phyloP scores from a whole-genome alignment of 2,888 invertebrate species.

The Protodeltote pygarga region DNA sequence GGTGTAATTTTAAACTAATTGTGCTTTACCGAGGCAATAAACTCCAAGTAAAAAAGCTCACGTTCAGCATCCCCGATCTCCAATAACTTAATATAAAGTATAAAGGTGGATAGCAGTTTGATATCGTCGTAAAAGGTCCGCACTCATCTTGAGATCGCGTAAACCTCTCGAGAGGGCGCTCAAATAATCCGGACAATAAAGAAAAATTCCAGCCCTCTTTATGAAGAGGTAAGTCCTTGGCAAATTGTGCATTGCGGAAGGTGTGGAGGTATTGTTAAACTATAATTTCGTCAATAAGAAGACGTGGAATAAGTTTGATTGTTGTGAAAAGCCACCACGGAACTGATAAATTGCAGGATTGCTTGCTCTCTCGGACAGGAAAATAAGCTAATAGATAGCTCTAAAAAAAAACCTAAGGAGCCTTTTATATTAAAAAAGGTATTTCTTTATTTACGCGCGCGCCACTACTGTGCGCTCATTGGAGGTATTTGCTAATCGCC shows the following conservation, averaged over 20 bases:
- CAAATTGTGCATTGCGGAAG: slow-evolving; percentile 71
- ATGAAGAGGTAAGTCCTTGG: slow-evolving; percentile 87
- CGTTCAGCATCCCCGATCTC: slow-evolving; percentile 42
- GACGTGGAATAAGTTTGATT: too few relatives aligned
- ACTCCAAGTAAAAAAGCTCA: slow-evolving; percentile 44
- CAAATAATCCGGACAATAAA: slow-evolving; percentile 86
- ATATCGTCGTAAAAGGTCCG: slow-evolving; percentile 83
- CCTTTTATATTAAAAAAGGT: too few relatives aligned
- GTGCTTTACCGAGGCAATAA: slow-evolving; percentile 20
- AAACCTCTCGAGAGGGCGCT: slow-evolving; percentile 80
- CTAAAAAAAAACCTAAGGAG: too few relatives aligned
- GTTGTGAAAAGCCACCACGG: too few relatives aligned
- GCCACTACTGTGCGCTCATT: too few relatives aligned
- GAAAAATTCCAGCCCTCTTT: slow-evolving; percentile 86
- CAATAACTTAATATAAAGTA: slow-evolving; percentile 81
- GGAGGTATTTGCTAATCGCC: too few relatives aligned
- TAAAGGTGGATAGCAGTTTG: slow-evolving; percentile 80
- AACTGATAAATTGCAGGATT: too few relatives aligned
- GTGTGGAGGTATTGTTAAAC: slow-evolving; percentile 53
- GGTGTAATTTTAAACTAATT: slow-evolving; percentile 5
- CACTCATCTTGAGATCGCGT: slow-evolving; percentile 83
- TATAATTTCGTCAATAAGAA: background rate
- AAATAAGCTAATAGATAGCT: too few relatives aligned
- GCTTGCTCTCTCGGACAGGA: too few relatives aligned
- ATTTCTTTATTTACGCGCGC: too few relatives aligned